Conservation (phyloP, 35 echinoderm and acorn worm species). For the Eucidaris tribuloides region DNA sequence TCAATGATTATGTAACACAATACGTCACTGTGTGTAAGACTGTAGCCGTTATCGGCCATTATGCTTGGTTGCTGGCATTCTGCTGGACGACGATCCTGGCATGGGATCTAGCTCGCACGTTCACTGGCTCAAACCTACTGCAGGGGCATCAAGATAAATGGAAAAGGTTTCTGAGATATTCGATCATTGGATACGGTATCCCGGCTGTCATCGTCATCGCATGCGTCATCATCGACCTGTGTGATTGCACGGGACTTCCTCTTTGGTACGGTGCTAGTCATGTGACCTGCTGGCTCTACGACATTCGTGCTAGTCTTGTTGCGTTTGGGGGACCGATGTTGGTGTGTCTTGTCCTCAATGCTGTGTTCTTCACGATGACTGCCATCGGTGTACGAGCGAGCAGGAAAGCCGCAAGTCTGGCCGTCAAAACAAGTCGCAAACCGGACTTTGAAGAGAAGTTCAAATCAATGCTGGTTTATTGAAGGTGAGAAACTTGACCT, state of each 20-base stretch:
- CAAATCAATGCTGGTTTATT: not conserved
- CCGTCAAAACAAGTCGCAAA: not conserved
- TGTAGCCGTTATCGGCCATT: constrained; percentile 33
- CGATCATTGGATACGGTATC: constrained; percentile 19
- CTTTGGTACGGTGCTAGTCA: constrained; percentile 22
- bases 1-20: not conserved
- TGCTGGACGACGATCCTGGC: constrained; percentile 35
- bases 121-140: not conserved
- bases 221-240: constrained; percentile 34
- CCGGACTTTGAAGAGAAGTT: not conserved
- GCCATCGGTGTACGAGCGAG: not conserved
- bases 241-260: constrained; percentile 6
- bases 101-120: constrained; percentile 25
- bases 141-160: not conserved
- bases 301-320: not conserved
- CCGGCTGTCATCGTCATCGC: constrained; percentile 16
- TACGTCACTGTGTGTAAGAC: not conserved
- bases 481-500: not conserved
- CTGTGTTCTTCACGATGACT: constrained; percentile 7
- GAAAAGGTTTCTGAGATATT: not conserved
- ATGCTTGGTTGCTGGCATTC: constrained; percentile 24
- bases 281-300: constrained; percentile 23
- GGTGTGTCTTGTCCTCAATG: constrained; percentile 25
- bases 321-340: constrained; percentile 4
- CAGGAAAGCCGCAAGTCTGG: constrained; percentile 27